phyloP scores from a whole-genome alignment of 2,888 invertebrate species.

The Pseudeuparius sepicola region DNA sequence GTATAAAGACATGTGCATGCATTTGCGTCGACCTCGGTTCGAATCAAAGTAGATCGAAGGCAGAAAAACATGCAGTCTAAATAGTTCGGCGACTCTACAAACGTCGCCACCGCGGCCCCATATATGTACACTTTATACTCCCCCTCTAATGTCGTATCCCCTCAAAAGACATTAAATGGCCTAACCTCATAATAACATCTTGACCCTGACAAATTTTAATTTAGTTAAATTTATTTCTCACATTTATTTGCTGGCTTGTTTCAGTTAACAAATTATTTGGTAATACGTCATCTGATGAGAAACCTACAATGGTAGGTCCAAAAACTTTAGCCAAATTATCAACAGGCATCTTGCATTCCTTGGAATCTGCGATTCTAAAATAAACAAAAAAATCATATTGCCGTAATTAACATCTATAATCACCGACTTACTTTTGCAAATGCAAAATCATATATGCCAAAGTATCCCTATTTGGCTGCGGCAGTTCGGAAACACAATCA shows the following conservation, averaged over 20 bases:
- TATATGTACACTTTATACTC: not conserved
- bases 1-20: too few species aligned
- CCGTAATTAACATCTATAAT: not conserved
- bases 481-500: constrained; percentile 73
- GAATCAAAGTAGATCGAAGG: too few species aligned
- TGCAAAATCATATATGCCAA: constrained; percentile 88
- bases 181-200: too few species aligned
- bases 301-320: constrained; percentile 90
- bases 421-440: constrained; percentile 56
- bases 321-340: constrained; percentile 85
- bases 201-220: not conserved
- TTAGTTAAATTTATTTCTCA: constrained; percentile 34
- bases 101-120: too few species aligned
- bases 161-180: too few species aligned
- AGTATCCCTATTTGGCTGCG: constrained; percentile 89
- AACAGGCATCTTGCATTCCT: constrained; percentile 84
- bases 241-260: constrained; percentile 64
- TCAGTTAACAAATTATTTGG: constrained; percentile 65
- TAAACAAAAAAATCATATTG: constrained; percentile 7
- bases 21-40: too few species aligned
- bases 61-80: too few species aligned
- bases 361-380: constrained; percentile 66
- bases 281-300: constrained; percentile 63
- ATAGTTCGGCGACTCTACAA: too few species aligned
- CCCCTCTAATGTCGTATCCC: too few species aligned